phyloP scores from a whole-genome alignment of 2,113 vertebrate genomes.

The Nothocercus julius region DNA sequence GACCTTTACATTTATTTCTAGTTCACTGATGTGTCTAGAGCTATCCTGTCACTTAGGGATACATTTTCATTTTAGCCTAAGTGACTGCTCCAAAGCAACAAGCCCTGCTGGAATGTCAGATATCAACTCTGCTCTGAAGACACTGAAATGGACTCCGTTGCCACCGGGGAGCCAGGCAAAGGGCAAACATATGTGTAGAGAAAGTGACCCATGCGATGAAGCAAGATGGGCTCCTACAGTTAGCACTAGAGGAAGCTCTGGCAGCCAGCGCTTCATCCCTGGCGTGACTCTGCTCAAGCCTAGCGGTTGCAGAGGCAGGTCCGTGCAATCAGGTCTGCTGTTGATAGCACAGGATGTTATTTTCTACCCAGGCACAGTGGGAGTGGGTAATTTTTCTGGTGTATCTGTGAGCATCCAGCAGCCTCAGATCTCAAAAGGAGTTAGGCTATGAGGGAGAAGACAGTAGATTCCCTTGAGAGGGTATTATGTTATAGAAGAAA shows the following conservation, averaged over 20 bases:
- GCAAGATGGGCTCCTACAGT: not conserved
- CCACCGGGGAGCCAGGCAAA: not conserved
- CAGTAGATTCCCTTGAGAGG: not conserved
- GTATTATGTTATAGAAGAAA: not conserved
- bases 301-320: not conserved
- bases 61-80: constrained; percentile 39
- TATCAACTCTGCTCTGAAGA: not conserved
- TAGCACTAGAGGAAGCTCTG: not conserved
- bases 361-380: not conserved
- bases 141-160: not conserved
- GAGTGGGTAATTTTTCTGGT: not conserved
- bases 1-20: constrained; percentile 56
- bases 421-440: not conserved
- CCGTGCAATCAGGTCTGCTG: not conserved
- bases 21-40: constrained; percentile 52
- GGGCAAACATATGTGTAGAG: constrained; percentile 10
- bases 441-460: not conserved
- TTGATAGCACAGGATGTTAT: not conserved
- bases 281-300: not conserved
- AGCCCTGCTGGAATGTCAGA: constrained; percentile 8
- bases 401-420: not conserved
- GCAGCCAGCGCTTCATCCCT: not conserved
- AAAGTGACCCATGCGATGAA: constrained; percentile 48
- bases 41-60: constrained; percentile 55
- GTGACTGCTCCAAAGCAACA: not conserved